These are phyloP conservation scores for Hydroisotoma schaefferi DNA, from an alignment of 2,888 invertebrate species.

Conservation along the genomic window DNA sequence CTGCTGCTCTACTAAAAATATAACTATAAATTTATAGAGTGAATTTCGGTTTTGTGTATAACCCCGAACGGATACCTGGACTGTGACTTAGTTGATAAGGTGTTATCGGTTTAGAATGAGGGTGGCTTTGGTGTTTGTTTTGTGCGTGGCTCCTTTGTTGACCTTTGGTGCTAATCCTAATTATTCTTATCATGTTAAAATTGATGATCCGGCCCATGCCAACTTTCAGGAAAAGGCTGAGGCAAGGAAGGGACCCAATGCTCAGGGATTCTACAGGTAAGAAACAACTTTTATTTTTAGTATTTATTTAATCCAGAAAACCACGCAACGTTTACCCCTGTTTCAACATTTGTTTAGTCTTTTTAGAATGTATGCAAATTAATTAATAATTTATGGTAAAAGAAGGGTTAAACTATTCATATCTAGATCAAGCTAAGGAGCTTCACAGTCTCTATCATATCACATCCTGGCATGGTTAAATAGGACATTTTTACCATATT, in stretches of 20 bases:
- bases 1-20: background rate
- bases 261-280: conserved; percentile 47
- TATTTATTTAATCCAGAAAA: no score
- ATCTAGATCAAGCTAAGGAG: no score
- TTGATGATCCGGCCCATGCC: conserved; percentile 41
- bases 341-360: no score
- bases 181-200: conserved; percentile 47
- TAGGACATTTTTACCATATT: no score
- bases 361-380: no score
- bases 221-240: conserved; percentile 48
- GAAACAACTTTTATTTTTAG: no score
- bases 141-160: conserved; percentile 13
- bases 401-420: no score
- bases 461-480: no score
- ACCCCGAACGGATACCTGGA: background rate
- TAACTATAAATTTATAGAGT: background rate
- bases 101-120: conserved; percentile 19
- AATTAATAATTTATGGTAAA: no score
- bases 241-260: conserved; percentile 41
- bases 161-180: conserved; percentile 43
- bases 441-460: no score
- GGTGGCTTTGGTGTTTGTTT: conserved; percentile 20
- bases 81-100: no score
- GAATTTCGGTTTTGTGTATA: background rate
- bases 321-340: no score